Conservation (phyloP, 2,888 invertebrate genomes). For the Ganaspis brasiliensis region DNA sequence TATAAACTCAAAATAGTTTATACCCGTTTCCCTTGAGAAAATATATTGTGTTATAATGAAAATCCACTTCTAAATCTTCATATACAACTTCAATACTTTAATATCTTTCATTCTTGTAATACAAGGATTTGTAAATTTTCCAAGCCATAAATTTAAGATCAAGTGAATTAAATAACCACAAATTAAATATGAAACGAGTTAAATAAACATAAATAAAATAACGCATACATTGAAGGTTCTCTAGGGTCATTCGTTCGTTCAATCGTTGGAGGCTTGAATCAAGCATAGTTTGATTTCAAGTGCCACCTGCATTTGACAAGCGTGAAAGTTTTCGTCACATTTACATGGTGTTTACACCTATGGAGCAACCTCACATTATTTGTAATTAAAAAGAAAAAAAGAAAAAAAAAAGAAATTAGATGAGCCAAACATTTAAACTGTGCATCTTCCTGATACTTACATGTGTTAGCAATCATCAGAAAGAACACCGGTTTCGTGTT, state of each 20-base stretch:
- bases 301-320: conserved; percentile 45
- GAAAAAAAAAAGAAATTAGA: conserved; percentile 4
- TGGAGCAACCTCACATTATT: background rate
- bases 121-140: no score
- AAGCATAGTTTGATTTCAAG: conserved; percentile 17
- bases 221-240: background rate
- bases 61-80: no score
- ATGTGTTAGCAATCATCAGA: conserved; percentile 37
- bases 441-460: background rate
- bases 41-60: no score
- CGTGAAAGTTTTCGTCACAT: conserved; percentile 41
- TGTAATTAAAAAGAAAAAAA: background rate
- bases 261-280: conserved; percentile 20
- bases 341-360: conserved; percentile 13
- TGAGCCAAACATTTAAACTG: conserved; percentile 29
- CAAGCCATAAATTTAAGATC: no score
- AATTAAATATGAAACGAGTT: no score
- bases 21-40: no score
- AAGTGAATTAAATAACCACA: no score
- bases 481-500: conserved; percentile 55
- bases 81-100: no score
- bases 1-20: background rate
- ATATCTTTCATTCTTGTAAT: no score
- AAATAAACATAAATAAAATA: no score
- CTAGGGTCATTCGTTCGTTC: conserved; percentile 12